Conservation (phyloP, 2,888 invertebrate genomes). For the Anthrax anthrax region DNA sequence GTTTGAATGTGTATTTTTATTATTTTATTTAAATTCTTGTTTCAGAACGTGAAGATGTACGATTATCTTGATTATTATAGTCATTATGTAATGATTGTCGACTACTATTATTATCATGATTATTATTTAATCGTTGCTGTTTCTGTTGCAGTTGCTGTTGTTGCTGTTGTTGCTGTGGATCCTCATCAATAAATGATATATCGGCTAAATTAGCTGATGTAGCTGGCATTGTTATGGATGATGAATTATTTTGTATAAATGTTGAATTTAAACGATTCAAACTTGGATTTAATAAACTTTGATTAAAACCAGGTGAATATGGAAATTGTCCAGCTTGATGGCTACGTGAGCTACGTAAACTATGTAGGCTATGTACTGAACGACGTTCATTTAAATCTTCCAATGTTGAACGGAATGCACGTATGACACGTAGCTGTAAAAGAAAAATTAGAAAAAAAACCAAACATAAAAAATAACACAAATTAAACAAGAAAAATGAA, state of each 20-base stretch:
- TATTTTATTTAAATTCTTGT: constrained; percentile 21
- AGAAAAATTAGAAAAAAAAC: constrained; percentile 28
- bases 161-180: constrained; percentile 26
- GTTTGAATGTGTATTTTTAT: not conserved
- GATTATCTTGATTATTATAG: constrained; percentile 40
- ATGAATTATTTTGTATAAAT: not conserved
- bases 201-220: constrained; percentile 39
- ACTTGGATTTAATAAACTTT: constrained; percentile 24
- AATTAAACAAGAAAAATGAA: constrained; percentile 17
- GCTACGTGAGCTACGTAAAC: constrained; percentile 70
- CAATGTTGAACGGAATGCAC: constrained; percentile 98
- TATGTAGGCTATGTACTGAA: constrained; percentile 94
- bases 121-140: constrained; percentile 11
- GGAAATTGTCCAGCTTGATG: constrained; percentile 35
- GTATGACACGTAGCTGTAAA: constrained; percentile 99
- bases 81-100: constrained; percentile 23
- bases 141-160: constrained; percentile 6
- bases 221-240: constrained; percentile 13
- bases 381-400: constrained; percentile 99
- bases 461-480: constrained; percentile 18
- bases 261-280: not conserved
- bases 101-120: not conserved
- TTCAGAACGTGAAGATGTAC: constrained; percentile 16
- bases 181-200: constrained; percentile 58
- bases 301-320: constrained; percentile 20